Evolutionary conservation across 1,140 invertebrate species (phyloP).

Genomic region (Hyposmocoma kahamanoa): DNA sequence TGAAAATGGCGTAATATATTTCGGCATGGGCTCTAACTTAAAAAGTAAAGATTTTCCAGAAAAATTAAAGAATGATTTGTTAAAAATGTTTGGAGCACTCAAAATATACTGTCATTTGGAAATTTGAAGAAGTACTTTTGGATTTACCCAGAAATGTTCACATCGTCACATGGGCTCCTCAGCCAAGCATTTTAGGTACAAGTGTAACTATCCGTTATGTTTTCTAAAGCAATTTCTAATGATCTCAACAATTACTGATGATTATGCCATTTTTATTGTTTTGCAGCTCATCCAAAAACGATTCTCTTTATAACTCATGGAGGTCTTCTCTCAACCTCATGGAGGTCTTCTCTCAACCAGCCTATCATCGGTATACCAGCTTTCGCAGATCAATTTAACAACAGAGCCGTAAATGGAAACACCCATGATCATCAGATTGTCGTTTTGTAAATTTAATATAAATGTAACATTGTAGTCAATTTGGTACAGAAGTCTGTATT

Average conservation of each 20-base stretch:
- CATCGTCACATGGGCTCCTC: constrained; percentile 26
- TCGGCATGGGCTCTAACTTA: constrained; percentile 76
- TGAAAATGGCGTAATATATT: constrained; percentile 74
- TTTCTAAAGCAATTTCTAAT: too few species aligned
- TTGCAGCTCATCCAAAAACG: constrained; percentile 78
- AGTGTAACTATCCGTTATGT: too few species aligned
- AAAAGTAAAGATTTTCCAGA: constrained; percentile 65
- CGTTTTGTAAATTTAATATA: too few species aligned
- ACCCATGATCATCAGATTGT: too few species aligned
- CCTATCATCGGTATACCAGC: constrained; percentile 80
- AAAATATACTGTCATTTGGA: constrained; percentile 75
- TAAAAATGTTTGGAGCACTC: constrained; percentile 68
- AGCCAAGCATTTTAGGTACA: constrained; percentile 12
- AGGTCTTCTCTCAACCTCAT: constrained; percentile 78
- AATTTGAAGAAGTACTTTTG: constrained; percentile 23
- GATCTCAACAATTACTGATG: too few species aligned
- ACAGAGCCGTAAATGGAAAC: too few species aligned
- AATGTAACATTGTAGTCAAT: too few species aligned
- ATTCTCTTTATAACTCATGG: constrained; percentile 80
- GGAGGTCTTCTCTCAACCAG: constrained; percentile 78
- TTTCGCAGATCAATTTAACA: constrained; percentile 77
- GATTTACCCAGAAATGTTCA: constrained; percentile 25
- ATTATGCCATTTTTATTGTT: too few species aligned
- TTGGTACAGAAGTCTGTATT: too few species aligned
- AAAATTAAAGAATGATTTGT: constrained; percentile 52